These are phyloP conservation scores for Hydrolagus colliei DNA, from an alignment of 2,797 vertebrate species.

Conservation along the genomic window DNA sequence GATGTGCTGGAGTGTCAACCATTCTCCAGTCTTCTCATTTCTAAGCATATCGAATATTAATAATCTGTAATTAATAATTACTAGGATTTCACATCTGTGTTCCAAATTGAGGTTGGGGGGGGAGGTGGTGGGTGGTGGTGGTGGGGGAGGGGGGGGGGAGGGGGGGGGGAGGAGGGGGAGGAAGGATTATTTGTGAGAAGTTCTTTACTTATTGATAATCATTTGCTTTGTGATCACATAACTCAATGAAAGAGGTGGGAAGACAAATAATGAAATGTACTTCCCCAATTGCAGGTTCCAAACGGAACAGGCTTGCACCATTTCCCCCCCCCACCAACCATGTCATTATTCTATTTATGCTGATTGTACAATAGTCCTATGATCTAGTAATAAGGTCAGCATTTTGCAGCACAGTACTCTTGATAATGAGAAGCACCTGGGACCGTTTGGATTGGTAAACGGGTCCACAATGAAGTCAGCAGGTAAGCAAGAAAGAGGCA, in stretches of 20 bases:
- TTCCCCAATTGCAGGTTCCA: conserved; percentile 27
- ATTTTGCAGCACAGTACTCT: conserved; percentile 30
- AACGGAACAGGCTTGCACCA: conserved; percentile 24
- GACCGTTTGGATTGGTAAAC: conserved; percentile 30
- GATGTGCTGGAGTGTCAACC: conserved; percentile 24
- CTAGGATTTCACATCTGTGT: neutral
- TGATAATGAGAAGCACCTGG: conserved; percentile 29
- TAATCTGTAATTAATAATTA: conserved; percentile 16
- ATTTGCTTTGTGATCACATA: conserved; percentile 6
- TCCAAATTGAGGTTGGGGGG: no score
- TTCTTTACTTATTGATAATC: conserved; percentile 17
- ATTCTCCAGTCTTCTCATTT: conserved; percentile 13
- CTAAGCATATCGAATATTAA: conserved; percentile 11
- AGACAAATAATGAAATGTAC: conserved; percentile 24
- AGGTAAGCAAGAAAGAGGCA: conserved; percentile 25
- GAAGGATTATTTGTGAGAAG: conserved; percentile 3
- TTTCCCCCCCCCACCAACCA: neutral
- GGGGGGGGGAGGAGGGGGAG: no score
- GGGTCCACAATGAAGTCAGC: conserved; percentile 31
- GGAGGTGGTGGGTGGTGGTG: no score
- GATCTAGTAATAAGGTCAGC: conserved; percentile 9
- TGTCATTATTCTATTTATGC: conserved; percentile 14
- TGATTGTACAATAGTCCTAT: conserved; percentile 23
- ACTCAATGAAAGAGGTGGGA: conserved; percentile 11
- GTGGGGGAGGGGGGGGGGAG: no score